These are phyloP conservation scores for Drosophila guanche DNA, from an alignment of 1,140 invertebrate species.

Conservation along the genomic window DNA sequence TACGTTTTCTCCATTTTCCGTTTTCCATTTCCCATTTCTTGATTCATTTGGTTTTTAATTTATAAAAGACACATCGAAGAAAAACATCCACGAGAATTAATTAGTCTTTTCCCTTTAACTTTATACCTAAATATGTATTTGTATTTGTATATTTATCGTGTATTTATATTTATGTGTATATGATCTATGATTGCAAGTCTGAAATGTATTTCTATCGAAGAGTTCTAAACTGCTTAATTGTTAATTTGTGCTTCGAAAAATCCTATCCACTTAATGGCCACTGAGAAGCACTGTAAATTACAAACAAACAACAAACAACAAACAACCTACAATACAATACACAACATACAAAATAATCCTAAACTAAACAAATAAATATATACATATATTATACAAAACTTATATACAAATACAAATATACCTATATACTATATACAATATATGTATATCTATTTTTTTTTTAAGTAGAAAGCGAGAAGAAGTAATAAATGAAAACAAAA, in stretches of 20 bases:
- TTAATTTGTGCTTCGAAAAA: slow-evolving; percentile 42
- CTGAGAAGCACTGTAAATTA: slow-evolving; percentile 36
- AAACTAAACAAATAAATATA: slow-evolving; percentile 3
- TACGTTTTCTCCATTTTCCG: not conserved
- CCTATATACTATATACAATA: slow-evolving; percentile 11
- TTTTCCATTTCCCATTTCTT: no score
- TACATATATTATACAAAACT: slow-evolving; percentile 5
- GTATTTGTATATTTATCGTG: slow-evolving; percentile 19
- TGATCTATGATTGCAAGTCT: slow-evolving; percentile 57
- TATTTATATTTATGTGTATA: slow-evolving; percentile 8
- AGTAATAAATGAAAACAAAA: slow-evolving; percentile 10
- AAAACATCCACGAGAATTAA: no score
- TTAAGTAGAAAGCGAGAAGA: slow-evolving; percentile 40
- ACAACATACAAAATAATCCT: slow-evolving; percentile 11
- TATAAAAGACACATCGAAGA: not conserved
- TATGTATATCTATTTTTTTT: slow-evolving; percentile 51
- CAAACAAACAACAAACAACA: slow-evolving; percentile 1
- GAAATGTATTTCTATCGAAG: slow-evolving; percentile 77
- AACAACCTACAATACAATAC: slow-evolving; percentile 5
- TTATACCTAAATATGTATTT: slow-evolving; percentile 3
- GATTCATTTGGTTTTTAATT: no score
- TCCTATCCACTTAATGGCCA: slow-evolving; percentile 24
- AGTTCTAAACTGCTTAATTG: slow-evolving; percentile 75
- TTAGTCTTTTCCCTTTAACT: not conserved
- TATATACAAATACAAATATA: not conserved